phyloP scores from a whole-genome alignment of 2,797 vertebrate species.

The Eremophila alpestris region DNA sequence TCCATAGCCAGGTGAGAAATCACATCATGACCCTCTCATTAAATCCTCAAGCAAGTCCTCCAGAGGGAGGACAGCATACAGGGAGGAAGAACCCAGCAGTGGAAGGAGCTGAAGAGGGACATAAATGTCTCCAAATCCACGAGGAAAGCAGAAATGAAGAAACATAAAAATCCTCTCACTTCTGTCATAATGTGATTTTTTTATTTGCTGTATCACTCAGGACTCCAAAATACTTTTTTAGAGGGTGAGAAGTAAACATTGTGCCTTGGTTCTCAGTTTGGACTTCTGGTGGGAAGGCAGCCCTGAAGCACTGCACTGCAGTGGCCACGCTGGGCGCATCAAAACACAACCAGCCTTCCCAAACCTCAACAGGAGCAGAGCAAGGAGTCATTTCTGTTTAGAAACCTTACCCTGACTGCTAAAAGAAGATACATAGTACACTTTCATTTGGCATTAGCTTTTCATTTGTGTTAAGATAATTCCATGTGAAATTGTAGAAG shows the following conservation, averaged over 20 bases:
- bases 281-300: neutral
- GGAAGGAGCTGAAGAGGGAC: neutral
- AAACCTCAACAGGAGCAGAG: neutral
- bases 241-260: neutral
- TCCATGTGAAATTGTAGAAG: neutral
- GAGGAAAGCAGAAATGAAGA: neutral
- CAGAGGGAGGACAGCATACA: neutral
- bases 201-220: neutral
- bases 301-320: accelerated
- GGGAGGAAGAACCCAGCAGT: neutral
- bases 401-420: neutral
- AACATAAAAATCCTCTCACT: neutral
- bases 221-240: neutral
- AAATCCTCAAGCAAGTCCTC: neutral
- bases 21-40: accelerated
- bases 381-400: neutral
- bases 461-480: neutral
- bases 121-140: neutral
- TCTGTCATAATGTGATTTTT: neutral
- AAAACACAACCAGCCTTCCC: accelerated
- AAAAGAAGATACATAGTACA: neutral
- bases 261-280: neutral
- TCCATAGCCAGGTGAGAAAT: neutral
- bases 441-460: neutral
- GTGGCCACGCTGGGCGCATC: accelerated